A percentile compares a stretch with the other conserved stretches of the same genome.
Evolutionary conservation across 2,888 invertebrate species (phyloP).

Genomic region (Aricia artaxerxes): DNA sequence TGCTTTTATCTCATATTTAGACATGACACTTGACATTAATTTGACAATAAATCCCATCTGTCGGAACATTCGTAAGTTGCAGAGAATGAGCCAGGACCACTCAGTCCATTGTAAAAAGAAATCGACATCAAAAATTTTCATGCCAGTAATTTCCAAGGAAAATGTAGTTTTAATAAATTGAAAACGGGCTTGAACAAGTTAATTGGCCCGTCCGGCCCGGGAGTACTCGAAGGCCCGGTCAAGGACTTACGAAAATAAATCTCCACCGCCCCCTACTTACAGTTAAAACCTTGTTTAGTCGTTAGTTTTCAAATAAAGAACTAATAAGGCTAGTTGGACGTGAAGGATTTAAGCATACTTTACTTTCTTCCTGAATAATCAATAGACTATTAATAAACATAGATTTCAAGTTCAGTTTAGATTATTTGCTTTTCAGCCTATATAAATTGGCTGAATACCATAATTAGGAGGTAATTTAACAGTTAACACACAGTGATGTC

Average conservation of each 20-base stretch:
- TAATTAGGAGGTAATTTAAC: too few species aligned
- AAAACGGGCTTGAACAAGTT: constrained; percentile 26
- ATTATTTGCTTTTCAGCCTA: too few species aligned
- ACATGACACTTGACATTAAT: too few species aligned
- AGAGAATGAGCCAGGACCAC: not conserved
- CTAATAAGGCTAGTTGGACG: not conserved
- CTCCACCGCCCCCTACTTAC: constrained; percentile 1
- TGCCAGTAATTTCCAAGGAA: not conserved
- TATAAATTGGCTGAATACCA: too few species aligned
- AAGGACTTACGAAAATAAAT: constrained; percentile 29
- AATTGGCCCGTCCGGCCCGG: constrained; percentile 29
- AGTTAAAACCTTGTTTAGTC: constrained; percentile 13
- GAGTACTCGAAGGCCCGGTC: constrained; percentile 28
- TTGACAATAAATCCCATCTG: too few species aligned
- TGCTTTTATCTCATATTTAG: too few species aligned
- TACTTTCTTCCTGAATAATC: not conserved
- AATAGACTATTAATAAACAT: not conserved
- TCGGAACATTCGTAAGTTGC: too few species aligned
- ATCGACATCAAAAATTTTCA: not conserved
- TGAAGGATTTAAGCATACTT: not conserved
- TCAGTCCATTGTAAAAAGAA: not conserved
- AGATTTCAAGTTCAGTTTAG: too few species aligned
- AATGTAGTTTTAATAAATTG: constrained; percentile 30
- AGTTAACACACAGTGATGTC: not conserved
- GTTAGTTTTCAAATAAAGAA: not conserved